Evolutionary conservation across 2,113 vertebrate genomes (phyloP).

Genomic region (Lipotes vexillifer): DNA sequence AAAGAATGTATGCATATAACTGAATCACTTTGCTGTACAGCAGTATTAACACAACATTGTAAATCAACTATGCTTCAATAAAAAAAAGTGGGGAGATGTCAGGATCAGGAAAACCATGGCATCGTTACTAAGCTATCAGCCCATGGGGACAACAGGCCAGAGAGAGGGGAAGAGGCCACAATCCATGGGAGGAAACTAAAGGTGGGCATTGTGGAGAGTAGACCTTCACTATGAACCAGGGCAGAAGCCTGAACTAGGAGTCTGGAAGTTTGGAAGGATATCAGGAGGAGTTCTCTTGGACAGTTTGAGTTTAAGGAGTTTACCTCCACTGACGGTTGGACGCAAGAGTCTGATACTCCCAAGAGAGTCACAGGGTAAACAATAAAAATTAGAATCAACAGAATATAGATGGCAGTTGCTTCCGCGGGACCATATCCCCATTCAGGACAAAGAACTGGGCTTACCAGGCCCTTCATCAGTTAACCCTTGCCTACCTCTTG

Average conservation of each 20-base stretch:
- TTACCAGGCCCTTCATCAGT: not conserved
- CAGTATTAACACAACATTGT: not conserved
- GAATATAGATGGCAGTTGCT: not conserved
- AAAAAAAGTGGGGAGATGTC: not conserved
- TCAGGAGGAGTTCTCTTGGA: not conserved
- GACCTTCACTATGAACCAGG: not conserved
- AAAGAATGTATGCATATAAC: not conserved
- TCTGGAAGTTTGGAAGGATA: not conserved
- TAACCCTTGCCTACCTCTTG: not conserved
- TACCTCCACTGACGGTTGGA: not conserved
- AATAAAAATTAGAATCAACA: not conserved
- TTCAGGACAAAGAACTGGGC: not conserved
- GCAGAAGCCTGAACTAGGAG: not conserved
- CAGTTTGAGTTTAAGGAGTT: not conserved
- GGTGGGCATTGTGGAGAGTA: not conserved
- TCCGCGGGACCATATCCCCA: not conserved
- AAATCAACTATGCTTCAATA: not conserved
- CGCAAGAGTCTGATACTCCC: not conserved
- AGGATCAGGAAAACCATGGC: not conserved
- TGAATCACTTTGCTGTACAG: not conserved
- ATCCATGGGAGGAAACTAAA: not conserved
- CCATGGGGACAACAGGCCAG: not conserved
- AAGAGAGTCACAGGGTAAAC: not conserved
- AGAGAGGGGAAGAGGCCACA: not conserved
- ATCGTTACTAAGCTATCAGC: not conserved